A percentile compares a stretch with the other conserved stretches of the same genome.
Conservation (phyloP, 2,113 vertebrate genomes). For the Aramus guarauna region DNA sequence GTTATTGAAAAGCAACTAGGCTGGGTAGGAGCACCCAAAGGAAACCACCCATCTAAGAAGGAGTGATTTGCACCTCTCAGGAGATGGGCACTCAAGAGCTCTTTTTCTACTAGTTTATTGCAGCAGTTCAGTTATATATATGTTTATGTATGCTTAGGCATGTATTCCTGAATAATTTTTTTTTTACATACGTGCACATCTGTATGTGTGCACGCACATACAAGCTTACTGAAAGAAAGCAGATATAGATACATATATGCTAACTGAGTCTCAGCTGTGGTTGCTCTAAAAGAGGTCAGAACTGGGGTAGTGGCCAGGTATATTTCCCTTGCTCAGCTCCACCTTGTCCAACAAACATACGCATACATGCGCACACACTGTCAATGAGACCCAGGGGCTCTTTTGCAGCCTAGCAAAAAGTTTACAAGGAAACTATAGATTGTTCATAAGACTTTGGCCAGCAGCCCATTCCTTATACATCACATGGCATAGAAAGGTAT, state of each 20-base stretch:
- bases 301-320: not conserved
- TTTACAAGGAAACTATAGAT: not conserved
- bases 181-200: not conserved
- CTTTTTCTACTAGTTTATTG: not conserved
- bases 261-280: not conserved
- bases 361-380: rapidly evolving
- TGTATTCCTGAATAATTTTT: not conserved
- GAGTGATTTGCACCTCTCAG: not conserved
- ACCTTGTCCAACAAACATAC: not conserved
- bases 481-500: not conserved
- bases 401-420: not conserved
- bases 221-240: not conserved
- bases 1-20: not conserved
- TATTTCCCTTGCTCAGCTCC: not conserved
- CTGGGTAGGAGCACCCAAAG: not conserved
- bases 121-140: not conserved
- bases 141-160: not conserved
- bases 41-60: not conserved
- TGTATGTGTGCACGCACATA: rapidly evolving
- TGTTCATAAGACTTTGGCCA: not conserved
- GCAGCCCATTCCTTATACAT: not conserved
- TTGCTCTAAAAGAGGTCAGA: not conserved
- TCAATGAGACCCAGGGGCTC: not conserved
- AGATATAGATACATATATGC: not conserved
- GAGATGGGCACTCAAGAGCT: not conserved